These are phyloP conservation scores for Actias luna DNA, from an alignment of 2,888 invertebrate species.

Conservation along the genomic window DNA sequence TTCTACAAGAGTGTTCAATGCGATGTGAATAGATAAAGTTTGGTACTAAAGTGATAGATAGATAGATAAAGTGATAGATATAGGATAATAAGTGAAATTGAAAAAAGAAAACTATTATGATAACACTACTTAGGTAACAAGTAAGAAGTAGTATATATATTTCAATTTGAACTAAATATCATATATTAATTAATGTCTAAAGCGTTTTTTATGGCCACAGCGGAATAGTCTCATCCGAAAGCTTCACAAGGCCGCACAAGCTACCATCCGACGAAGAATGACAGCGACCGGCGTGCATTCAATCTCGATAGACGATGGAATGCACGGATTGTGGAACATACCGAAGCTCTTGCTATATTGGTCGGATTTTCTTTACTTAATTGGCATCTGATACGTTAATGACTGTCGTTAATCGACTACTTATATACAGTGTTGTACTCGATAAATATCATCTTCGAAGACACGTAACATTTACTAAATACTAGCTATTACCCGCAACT, in stretches of 20 bases:
- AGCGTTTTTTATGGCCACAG: too few species aligned
- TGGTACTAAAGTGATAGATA: too few species aligned
- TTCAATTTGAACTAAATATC: background rate
- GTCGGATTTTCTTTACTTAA: background rate
- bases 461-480: background rate
- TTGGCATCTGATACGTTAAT: background rate
- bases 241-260: conserved; percentile 47
- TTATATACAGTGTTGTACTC: background rate
- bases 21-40: too few species aligned
- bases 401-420: background rate
- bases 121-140: background rate
- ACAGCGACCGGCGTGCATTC: background rate
- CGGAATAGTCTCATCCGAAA: conserved; percentile 49
- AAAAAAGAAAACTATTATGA: background rate
- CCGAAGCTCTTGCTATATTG: conserved; percentile 2
- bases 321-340: background rate
- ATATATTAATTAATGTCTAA: background rate
- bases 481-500: too few species aligned
- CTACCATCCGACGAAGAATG: conserved; percentile 4
- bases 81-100: background rate
- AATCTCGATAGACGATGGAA: conserved; percentile 3
- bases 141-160: background rate
- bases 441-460: background rate
- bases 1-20: too few species aligned
- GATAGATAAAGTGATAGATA: too few species aligned